Evolutionary conservation across 2,797 vertebrate species (phyloP).

Genomic region (Acanthiza pusilla): DNA sequence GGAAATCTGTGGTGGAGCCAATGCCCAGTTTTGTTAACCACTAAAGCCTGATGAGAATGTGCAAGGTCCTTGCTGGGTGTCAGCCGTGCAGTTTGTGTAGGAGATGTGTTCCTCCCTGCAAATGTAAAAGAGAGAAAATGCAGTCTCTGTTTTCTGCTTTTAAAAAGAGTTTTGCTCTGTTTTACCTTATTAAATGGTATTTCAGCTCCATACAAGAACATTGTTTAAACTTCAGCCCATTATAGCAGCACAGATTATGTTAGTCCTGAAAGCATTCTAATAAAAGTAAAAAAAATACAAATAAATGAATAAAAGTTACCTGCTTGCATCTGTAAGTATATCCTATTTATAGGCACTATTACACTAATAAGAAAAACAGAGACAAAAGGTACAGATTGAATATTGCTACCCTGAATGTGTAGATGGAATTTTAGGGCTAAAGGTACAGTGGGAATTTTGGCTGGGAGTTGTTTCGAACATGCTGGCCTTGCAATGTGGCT

Average conservation of each 20-base stretch:
- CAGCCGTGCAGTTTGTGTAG: not conserved
- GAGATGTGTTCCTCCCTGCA: not conserved
- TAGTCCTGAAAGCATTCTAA: not conserved
- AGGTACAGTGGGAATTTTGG: not conserved
- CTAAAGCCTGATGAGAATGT: not conserved
- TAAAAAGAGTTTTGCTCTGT: not conserved
- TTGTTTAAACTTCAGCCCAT: not conserved
- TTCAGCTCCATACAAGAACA: not conserved
- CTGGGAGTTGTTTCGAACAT: not conserved
- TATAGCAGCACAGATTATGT: not conserved
- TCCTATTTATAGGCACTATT: not conserved
- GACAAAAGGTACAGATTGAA: not conserved
- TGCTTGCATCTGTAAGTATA: accelerated
- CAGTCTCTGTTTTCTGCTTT: not conserved
- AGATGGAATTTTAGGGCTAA: not conserved
- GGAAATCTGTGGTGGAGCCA: not conserved
- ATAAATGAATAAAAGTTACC: not conserved
- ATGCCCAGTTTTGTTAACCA: not conserved
- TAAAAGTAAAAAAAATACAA: not conserved
- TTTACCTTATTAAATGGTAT: not conserved
- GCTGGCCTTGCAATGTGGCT: not conserved
- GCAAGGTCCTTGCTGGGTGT: not conserved
- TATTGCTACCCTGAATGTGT: not conserved
- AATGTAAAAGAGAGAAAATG: not conserved
- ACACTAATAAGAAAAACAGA: not conserved